Evolutionary conservation across 2,113 vertebrate genomes (phyloP), one percentile per base, ranked within the genome.

Genomic region (Oriolus oriolus): DNA sequence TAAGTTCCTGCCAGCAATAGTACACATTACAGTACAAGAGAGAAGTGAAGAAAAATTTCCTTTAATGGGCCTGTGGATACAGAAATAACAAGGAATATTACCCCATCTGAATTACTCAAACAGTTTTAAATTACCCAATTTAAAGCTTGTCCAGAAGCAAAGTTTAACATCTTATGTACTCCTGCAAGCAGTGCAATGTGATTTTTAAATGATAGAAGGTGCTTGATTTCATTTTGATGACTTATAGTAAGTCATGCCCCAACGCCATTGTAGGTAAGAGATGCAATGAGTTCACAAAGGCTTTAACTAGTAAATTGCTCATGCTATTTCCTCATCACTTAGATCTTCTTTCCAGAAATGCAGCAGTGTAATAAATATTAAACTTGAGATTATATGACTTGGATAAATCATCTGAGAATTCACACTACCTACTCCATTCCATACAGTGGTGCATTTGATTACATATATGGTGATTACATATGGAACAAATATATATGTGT

Each of bases 131-230:
- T 59, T 56, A 22, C 33, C 45, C 9, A 18, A 60, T 77, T 65
- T 37, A 77, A 91, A 93, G 54, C 23, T 70, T 93, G 78, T 73
- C 45, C 45, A 66, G 47, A 93, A 87, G 57, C 89, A 81, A 93
- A 87, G 21, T 73, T 95, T 90, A 90, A 77, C 66, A 63, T 73
- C 9, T 80, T 63, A 35, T 65, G 37, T 64, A 73, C 28, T 76
- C 16, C 50, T 57, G 33, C 15, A 91, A 91, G 57, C 26, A 71
- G 41, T 28, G 37, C 13, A 54, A 17, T 65, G 47, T 57, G 57
- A 83, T 30, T 73, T 92, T 59, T 83, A 50, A 80, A 76, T 86
- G 42, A 85, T 44, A 54, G 83, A 66, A 93, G 39, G 11, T 82
- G 15, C 9, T 78, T 60, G 37, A 82, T 53, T 90, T 88, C 2